These are phyloP conservation scores for Daktulosphaira vitifoliae DNA, from an alignment of 1,140 invertebrate genomes.

Conservation along the genomic window DNA sequence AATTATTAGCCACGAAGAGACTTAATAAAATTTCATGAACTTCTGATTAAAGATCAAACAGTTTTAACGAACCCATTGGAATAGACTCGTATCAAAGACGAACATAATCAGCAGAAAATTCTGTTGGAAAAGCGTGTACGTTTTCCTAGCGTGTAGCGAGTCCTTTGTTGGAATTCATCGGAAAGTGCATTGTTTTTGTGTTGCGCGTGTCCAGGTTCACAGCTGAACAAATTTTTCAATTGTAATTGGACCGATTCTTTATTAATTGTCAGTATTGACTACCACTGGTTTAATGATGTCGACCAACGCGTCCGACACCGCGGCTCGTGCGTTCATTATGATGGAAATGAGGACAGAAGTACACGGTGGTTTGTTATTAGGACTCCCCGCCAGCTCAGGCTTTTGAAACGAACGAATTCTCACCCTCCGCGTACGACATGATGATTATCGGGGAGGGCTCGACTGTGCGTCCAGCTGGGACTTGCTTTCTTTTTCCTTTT, in stretches of 20 bases:
- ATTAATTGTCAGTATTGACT: background rate
- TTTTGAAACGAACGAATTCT: conserved; percentile 24
- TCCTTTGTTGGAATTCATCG: no score
- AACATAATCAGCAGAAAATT: no score
- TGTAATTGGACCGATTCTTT: conserved; percentile 11
- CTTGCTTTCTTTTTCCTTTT: conserved; percentile 21
- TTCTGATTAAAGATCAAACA: no score
- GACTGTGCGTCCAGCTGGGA: conserved; percentile 19
- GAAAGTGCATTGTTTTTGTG: no score
- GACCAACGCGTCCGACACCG: background rate
- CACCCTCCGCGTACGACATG: background rate
- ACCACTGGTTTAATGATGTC: conserved; percentile 1
- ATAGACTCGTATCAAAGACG: no score
- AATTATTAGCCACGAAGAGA: no score
- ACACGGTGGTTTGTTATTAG: conserved; percentile 25
- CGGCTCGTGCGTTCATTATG: conserved; percentile 22
- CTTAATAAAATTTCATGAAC: no score
- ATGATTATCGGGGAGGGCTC: conserved; percentile 2
- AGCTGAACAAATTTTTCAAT: background rate
- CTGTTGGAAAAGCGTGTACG: no score
- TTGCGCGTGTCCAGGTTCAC: no score
- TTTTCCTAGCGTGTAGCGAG: no score
- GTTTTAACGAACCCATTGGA: no score
- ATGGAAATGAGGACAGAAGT: conserved; percentile 12
- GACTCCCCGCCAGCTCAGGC: background rate